Base-by-base conservation (phyloP, 2,797 vertebrate species). In the Parauchenoglanis punctatus region DNA sequence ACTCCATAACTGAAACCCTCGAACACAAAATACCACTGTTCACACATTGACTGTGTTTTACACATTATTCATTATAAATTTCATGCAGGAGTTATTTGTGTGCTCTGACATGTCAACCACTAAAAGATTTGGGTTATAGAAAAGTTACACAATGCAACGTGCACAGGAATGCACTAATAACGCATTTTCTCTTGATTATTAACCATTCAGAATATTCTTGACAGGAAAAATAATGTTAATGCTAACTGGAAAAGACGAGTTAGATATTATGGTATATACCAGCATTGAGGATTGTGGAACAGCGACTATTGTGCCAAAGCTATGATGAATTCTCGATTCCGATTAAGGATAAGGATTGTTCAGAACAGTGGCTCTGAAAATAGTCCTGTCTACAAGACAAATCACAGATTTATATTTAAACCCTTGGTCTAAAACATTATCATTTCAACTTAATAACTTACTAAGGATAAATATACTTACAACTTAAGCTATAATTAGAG, bases 1-100 rank as follows among this genome's bases (percentile, higher is more conserved):
- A 52, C 10, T 81, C 83, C 87, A 87, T 20, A 70, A 63, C 28
- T 28, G 17, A 46, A 63, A 72, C 12, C 70, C 49, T 23, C 44
- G n/a, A 40, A 40, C 40, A 73, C 61, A 77, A 85, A 84, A 88
- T 35, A 56, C 76, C 56, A 67, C 76, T 54, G 67, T 77, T 87
- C 44, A 83, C 80, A 85, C 20, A 63, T 52, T 58, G 20, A 59
- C 49, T 70, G 46, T 1, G 5, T 76, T 75, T 87, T 76, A 87
- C 81, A 83, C 70, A 76, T 70, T 7, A 8, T 28, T 17, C 28
- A 28, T 28, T 8, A 77, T 54, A 28, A 7, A 28, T 17, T 31
- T 77, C 13, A 28, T 54, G n/a, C 73, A 10, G 0, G 49, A 54
- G 52, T 20, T 78, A 58, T 78, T n/a, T 2, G 25, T 52, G 49